Conservation (phyloP, 2,113 vertebrate genomes). For the Eidolon helvum region DNA sequence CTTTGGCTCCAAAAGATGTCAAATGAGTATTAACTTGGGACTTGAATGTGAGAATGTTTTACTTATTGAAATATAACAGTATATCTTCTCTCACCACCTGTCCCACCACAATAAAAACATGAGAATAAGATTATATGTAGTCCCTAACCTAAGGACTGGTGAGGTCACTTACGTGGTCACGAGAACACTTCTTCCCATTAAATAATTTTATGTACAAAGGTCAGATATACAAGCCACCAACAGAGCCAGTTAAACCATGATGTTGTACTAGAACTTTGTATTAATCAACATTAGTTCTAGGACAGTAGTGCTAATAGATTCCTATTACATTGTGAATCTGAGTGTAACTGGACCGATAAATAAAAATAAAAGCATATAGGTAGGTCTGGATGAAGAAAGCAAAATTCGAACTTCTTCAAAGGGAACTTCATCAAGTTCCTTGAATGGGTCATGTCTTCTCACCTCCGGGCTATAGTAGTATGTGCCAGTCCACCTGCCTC, state of each 20-base stretch:
- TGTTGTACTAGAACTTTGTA: neutral
- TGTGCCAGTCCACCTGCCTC: rapidly evolving
- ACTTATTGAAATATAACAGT: slow-evolving; percentile 7
- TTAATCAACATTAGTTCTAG: neutral
- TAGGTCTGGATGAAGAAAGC: neutral
- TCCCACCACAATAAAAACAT: neutral
- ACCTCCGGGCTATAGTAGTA: neutral
- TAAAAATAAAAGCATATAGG: neutral
- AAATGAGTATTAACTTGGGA: slow-evolving; percentile 16
- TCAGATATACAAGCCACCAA: neutral
- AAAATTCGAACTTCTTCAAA: neutral
- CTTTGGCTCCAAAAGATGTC: slow-evolving; percentile 32
- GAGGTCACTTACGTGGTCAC: neutral
- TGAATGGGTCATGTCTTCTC: neutral
- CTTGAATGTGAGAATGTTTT: slow-evolving; percentile 14
- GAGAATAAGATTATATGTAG: neutral
- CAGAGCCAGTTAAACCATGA: neutral
- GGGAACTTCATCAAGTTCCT: neutral
- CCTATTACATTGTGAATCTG: neutral
- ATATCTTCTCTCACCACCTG: neutral
- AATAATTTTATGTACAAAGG: neutral
- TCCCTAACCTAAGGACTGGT: neutral
- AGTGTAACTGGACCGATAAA: neutral
- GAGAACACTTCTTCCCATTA: neutral
- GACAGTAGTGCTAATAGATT: neutral